Evolutionary conservation across 2,113 vertebrate species (phyloP), one percentile per base, ranked within the genome.

Genomic region (Cyphomyrus discorhynchus): DNA sequence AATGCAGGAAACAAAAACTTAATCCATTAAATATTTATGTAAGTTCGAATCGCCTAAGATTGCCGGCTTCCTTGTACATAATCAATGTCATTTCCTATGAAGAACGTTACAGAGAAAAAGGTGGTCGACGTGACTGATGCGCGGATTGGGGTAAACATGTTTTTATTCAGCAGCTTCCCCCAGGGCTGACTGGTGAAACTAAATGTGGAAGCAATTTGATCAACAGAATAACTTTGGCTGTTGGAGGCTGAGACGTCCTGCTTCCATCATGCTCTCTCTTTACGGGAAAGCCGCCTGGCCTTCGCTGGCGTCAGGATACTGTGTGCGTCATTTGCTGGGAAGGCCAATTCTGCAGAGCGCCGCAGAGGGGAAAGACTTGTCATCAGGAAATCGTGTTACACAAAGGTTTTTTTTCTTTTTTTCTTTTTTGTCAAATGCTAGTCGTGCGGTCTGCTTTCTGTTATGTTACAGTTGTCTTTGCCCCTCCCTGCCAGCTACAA

Each of bases 121-220:
- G 74, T 42, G 31, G 35, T 80, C 35, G 10, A 27, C 45, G 45
- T 50, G 45, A 47, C 47, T 49, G 24, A 85, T 45, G 83, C 45
- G 21, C 27, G 83, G 15, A 47, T 27, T 24, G 83, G 47, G 19
- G 86, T 52, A 50, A 86, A 52, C 49, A 53, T 52, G 49, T 86
- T 52, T 27, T 39, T 31, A 35, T 27, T 86, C 21, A 56, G 49
- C 27, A 19, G 27, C n/a, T 9, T 27, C 27, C 35, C 50, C 56
- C 27, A 56, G 49, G n/a, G 13, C 17, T 47, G 19, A 31, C 17
- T 89, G 91, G 88, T 89, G 85, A 91, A 42, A 92, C 49, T 91
- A 88, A 92, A 92, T 92, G 92, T 94, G 93, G 93, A 93, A 94
- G 90, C 90, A 92, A 93, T 93, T 94, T 91, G 31, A 87, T 87